Conservation (phyloP, 2,113 vertebrate species). For the Sceloporus undulatus region DNA sequence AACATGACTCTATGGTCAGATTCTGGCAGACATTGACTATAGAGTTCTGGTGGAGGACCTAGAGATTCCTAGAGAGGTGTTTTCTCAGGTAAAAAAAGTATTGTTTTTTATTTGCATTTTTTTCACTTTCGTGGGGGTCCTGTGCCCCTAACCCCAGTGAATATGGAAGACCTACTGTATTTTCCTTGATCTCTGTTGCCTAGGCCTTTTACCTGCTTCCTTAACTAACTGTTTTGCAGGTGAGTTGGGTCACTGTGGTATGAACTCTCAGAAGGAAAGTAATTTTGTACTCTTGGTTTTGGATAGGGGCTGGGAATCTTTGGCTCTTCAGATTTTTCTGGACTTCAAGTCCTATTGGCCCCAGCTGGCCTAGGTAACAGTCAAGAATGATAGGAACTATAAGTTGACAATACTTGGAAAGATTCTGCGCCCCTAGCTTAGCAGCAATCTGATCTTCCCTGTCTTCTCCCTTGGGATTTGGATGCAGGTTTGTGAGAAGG, state of each 20-base stretch:
- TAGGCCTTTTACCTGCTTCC: neutral
- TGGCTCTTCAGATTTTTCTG: neutral
- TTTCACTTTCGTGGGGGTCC: too few species aligned
- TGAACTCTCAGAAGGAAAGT: neutral
- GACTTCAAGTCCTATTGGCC: neutral
- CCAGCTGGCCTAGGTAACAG: neutral
- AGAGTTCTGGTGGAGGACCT: too few species aligned
- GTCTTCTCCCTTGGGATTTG: neutral
- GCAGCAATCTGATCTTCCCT: neutral
- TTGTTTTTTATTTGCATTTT: too few species aligned
- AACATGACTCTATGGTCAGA: too few species aligned
- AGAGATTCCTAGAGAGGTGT: too few species aligned
- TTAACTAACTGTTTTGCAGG: neutral
- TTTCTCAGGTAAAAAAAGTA: too few species aligned
- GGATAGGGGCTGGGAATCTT: neutral
- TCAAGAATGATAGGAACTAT: neutral
- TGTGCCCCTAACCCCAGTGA: too few species aligned
- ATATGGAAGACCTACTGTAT: too few species aligned
- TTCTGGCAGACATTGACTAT: too few species aligned
- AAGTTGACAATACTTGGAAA: neutral
- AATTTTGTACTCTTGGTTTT: neutral
- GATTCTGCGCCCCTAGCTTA: neutral
- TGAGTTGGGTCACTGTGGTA: neutral
- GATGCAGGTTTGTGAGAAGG: neutral
- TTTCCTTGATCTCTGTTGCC: neutral